These are phyloP conservation scores for Acleris literana DNA, from an alignment of 2,888 invertebrate genomes.

Conservation along the genomic window DNA sequence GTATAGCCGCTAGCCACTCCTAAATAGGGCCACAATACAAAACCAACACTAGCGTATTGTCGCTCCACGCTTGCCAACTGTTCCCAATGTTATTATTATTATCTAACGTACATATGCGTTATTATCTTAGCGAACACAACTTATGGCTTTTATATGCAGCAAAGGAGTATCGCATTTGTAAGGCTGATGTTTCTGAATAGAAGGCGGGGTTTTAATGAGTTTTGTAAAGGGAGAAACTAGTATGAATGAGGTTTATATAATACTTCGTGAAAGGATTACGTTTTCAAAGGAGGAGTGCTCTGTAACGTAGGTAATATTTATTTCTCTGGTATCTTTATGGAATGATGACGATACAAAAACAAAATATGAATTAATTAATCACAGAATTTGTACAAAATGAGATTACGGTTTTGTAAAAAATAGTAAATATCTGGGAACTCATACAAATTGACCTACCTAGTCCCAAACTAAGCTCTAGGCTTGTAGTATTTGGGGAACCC, in stretches of 20 bases:
- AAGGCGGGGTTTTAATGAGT: background rate
- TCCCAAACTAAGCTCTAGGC: too few relatives aligned
- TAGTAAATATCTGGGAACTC: too few relatives aligned
- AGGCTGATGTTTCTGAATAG: constrained; percentile 1
- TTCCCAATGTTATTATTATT: constrained; percentile 37
- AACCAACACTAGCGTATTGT: constrained; percentile 35
- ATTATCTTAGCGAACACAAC: constrained; percentile 31
- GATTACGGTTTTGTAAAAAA: too few relatives aligned
- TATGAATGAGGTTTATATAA: background rate
- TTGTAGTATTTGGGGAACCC: too few relatives aligned
- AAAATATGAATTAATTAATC: too few relatives aligned
- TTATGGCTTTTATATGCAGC: constrained; percentile 17
- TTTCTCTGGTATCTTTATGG: too few relatives aligned
- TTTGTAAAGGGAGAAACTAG: background rate
- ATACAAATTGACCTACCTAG: too few relatives aligned
- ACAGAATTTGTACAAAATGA: too few relatives aligned
- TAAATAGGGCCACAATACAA: background rate
- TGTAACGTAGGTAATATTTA: too few relatives aligned
- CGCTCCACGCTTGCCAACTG: constrained; percentile 37
- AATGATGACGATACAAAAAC: too few relatives aligned
- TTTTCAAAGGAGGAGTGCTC: background rate
- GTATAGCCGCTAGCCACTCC: constrained; percentile 2
- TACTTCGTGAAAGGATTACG: background rate
- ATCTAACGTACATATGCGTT: constrained; percentile 28
- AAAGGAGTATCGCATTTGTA: constrained; percentile 5